A percentile compares a stretch with the other conserved stretches of the same genome.
phyloP scores from a whole-genome alignment of 2,113 vertebrate species.

The Tinamus guttatus region DNA sequence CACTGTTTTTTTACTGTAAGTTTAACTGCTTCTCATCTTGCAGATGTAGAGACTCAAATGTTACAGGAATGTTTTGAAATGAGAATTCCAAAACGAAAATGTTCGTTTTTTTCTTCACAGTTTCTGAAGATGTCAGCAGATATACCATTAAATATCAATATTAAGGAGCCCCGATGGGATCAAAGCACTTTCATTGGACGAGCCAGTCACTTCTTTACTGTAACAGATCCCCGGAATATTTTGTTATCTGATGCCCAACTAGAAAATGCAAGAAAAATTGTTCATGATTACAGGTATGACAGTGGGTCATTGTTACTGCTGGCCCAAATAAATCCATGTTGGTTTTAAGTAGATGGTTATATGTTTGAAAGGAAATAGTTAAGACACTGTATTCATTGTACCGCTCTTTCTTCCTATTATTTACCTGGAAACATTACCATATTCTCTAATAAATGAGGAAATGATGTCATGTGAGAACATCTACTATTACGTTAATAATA shows the following conservation, averaged over 20 bases:
- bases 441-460: background rate
- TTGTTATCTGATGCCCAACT: conserved; percentile 89
- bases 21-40: background rate
- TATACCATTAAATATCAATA: conserved; percentile 91
- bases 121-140: conserved; percentile 87
- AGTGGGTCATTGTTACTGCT: background rate
- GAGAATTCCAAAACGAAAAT: background rate
- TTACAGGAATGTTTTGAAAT: background rate
- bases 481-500: background rate
- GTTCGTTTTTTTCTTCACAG: background rate
- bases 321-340: background rate
- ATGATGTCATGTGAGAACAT: background rate
- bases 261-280: conserved; percentile 84
- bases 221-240: conserved; percentile 95
- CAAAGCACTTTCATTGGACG: conserved; percentile 93
- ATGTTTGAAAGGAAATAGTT: background rate
- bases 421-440: background rate
- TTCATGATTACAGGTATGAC: conserved; percentile 93
- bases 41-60: background rate
- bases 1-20: background rate
- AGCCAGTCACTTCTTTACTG: conserved; percentile 96
- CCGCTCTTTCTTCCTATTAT: background rate
- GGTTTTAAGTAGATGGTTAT: background rate
- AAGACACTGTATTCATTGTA: background rate
- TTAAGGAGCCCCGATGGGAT: conserved; percentile 96